Evolutionary conservation across 1,140 invertebrate species (phyloP).

Genomic region (Matsumurasca onukii): DNA sequence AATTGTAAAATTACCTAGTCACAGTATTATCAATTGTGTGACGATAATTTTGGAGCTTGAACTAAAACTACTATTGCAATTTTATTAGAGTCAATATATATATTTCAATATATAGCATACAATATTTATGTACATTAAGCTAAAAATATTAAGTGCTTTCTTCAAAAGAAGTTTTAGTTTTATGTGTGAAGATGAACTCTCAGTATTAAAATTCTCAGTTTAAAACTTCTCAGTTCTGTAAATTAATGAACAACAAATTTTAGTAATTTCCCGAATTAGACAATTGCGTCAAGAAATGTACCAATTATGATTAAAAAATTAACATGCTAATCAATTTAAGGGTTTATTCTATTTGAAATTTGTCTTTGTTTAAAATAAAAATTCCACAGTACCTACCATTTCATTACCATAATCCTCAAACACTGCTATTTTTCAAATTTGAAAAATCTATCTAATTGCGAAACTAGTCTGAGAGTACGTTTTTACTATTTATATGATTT

Average conservation of each 20-base stretch:
- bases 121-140: neutral
- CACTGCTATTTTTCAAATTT: too few relatives aligned
- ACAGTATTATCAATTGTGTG: conserved; percentile 19
- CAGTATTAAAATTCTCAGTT: neutral
- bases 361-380: neutral
- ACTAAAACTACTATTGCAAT: conserved; percentile 19
- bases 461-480: neutral
- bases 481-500: neutral
- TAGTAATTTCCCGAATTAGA: too few relatives aligned
- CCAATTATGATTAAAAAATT: too few relatives aligned
- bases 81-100: conserved; percentile 4
- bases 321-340: too few relatives aligned
- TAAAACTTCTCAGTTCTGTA: too few relatives aligned
- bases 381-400: neutral
- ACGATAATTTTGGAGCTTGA: conserved; percentile 30
- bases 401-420: neutral
- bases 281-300: too few relatives aligned
- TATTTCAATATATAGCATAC: neutral
- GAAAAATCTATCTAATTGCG: conserved; percentile 6
- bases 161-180: conserved; percentile 21
- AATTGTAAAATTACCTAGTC: conserved; percentile 18
- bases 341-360: neutral
- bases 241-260: too few relatives aligned
- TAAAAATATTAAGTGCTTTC: neutral
- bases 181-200: neutral